Conservation (phyloP, 2,888 invertebrate species). For the Pycnomerus fuliginosus region DNA sequence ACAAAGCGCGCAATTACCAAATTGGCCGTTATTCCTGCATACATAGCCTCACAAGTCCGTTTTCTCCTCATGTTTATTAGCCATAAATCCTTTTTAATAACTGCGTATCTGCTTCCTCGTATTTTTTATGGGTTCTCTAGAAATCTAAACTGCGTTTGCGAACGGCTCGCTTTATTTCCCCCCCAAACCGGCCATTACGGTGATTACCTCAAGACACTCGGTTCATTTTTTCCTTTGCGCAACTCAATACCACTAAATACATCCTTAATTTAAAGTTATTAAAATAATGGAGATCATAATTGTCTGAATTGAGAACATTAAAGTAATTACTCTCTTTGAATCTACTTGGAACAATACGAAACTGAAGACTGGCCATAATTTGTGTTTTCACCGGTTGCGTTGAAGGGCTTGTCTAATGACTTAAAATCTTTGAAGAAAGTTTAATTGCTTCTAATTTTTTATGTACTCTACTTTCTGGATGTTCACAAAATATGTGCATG, state of each 20-base stretch:
- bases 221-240: background rate
- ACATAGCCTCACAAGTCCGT: slow-evolving; percentile 19
- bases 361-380: too few relatives aligned
- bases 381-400: too few relatives aligned
- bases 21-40: slow-evolving; percentile 33
- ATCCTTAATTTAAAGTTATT: slow-evolving; percentile 38
- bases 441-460: too few relatives aligned
- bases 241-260: slow-evolving; percentile 18
- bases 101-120: slow-evolving; percentile 31
- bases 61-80: slow-evolving; percentile 34
- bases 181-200: background rate
- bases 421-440: too few relatives aligned
- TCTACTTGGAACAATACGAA: slow-evolving; percentile 8
- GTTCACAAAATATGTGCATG: too few relatives aligned
- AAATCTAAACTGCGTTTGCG: slow-evolving; percentile 28
- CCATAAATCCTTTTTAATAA: slow-evolving; percentile 40
- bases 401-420: too few relatives aligned
- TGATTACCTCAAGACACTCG: background rate
- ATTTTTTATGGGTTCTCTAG: slow-evolving; percentile 32
- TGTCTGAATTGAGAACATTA: slow-evolving; percentile 45
- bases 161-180: slow-evolving; percentile 21
- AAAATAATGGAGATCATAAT: slow-evolving; percentile 41
- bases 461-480: too few relatives aligned
- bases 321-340: slow-evolving; percentile 36
- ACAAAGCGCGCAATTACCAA: slow-evolving; percentile 34